Evolutionary conservation across 92 coral and sea anemone species (phyloP), one percentile per base, ranked within the genome.

Genomic region (Paramuricea clavata): DNA sequence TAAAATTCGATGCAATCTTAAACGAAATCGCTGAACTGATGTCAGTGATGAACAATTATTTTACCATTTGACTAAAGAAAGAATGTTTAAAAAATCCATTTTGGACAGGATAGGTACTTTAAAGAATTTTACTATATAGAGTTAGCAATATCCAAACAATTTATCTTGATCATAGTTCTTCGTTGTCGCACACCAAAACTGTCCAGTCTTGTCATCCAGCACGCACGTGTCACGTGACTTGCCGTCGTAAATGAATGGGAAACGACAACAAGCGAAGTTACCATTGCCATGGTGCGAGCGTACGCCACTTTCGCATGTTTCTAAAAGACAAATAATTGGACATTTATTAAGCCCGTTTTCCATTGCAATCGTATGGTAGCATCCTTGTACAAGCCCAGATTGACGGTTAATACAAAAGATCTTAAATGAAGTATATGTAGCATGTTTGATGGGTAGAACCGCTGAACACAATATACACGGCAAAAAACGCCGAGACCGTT

Each of bases 181-280:
- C 0, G 97, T 93, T 16, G 98, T 95, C 8, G 95, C 72, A 35
- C 98, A 95, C 98, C 98, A 95, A 25, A 81, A 85, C 56, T 17
- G 83, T 35, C 98, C 91, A 7, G 71, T 86, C 35, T 87, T 82
- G 49, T 79, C 73, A 59, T 61, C 73, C 57, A 30, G 71, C 1
- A 90, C 86, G 69, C 98, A 94, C 25, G 92, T 57, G 62, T 93
- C 82, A 81, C 86, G 87, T 50, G 76, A 11, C 69, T 92, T 90
- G 0, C 91, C 91, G 31, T 36, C 78, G 85, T 78, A 92, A 13
- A 15, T 52, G 85, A 94, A 94, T 12, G 98, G 98, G 74, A 94
- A 90, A 19, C 69, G 83, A 72, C 98, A 95, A 76, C 98, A 95
- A 11, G 92, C 91, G 17, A 95, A 95, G 11, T 81, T 78, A 4